Base-by-base conservation (phyloP, 2,113 vertebrate genomes). In the Stegostoma tigrinum region DNA sequence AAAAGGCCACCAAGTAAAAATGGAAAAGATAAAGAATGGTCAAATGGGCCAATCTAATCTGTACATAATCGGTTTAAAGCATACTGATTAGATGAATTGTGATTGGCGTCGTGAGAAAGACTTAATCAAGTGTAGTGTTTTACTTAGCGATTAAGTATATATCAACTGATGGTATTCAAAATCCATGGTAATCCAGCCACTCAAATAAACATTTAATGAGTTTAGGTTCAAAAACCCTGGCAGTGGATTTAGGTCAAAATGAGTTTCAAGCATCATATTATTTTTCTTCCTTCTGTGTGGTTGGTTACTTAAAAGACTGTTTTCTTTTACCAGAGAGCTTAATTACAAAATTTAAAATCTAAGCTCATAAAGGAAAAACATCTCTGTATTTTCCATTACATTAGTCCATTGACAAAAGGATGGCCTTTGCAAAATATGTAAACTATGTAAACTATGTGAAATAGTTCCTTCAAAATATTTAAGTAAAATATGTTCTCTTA, bases 91-190 rank as follows among this genome's bases (percentile, higher is more conserved):
- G 98, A 99, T 98, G 98, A 98, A 99, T 98, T 99, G 98, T 98
- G 98, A 98, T 98, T 97, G 98, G 98, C 98, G 98, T 98, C 97
- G 98, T 98, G 98, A 99, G 98, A 99, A 99, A 99, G 98, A 99
- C 99, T 99, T 99, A 99, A 99, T 99, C 99, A 99, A 98, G 99
- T 99, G 98, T 98, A 99, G 98, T 99, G 98, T 99, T 99, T 99
- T 99, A 99, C 99, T 99, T 99, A 99, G 98, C 98, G 99, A 99
- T 99, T 99, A 99, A 98, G 98, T 98, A 98, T 98, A 98, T 97
- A 98, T 98, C 98, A 98, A 98, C 98, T 98, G 98, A 98, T 98
- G 98, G 98, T 98, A 98, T 98, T 98, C 97, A 97, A 98, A 98
- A 98, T 98, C 98, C 97, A 98, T 97, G 96, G 97, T 98, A 98